A percentile compares a stretch with the other conserved stretches of the same genome.
phyloP scores from a whole-genome alignment of 1,140 invertebrate species.

The Calephelis nemesis region DNA sequence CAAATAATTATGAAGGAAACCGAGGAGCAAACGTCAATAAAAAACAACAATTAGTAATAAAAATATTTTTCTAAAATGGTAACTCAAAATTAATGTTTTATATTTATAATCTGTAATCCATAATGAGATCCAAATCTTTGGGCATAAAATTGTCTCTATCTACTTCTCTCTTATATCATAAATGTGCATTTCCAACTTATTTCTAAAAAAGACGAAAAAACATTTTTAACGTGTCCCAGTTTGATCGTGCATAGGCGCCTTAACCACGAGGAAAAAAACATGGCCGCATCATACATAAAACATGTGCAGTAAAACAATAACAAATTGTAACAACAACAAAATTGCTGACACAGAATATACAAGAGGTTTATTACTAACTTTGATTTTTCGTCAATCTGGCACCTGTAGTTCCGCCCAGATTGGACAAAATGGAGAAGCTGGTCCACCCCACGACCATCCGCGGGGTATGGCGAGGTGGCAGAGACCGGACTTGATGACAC shows the following conservation, averaged over 20 bases:
- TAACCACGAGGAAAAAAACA: conserved; percentile 23
- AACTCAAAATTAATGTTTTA: too few relatives aligned
- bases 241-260: background rate
- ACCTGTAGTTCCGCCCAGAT: conserved; percentile 82
- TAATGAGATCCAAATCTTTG: too few relatives aligned
- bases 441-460: conserved; percentile 90
- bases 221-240: too few relatives aligned
- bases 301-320: conserved; percentile 40
- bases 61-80: too few relatives aligned
- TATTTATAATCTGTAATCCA: too few relatives aligned
- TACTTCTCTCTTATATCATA: too few relatives aligned
- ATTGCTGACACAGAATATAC: conserved; percentile 3
- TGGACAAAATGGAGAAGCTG: conserved; percentile 86
- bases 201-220: too few relatives aligned
- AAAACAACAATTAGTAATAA: too few relatives aligned
- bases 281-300: conserved; percentile 35
- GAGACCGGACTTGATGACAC: conserved; percentile 84
- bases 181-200: too few relatives aligned
- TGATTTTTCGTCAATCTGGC: conserved; percentile 58
- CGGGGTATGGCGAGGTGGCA: conserved; percentile 88
- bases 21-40: too few relatives aligned
- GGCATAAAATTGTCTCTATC: too few relatives aligned
- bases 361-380: background rate
- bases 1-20: too few relatives aligned
- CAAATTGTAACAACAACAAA: conserved; percentile 41